Conservation (phyloP, 2,113 vertebrate genomes). For the Gobiocypris rarus region DNA sequence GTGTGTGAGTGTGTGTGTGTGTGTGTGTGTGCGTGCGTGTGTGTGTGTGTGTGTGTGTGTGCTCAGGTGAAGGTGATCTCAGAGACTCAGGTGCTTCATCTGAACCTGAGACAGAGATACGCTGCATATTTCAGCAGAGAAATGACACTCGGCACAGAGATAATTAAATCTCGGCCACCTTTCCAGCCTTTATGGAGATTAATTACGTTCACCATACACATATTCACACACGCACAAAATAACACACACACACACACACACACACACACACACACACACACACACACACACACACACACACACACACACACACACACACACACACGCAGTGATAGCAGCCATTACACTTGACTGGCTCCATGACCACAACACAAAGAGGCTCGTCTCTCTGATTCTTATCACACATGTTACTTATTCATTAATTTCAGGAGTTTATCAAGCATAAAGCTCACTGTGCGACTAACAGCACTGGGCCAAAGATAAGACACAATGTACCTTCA, state of each 20-base stretch:
- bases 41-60: no score
- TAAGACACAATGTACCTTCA: conserved; percentile 73
- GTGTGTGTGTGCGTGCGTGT: no score
- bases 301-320: conserved; percentile 23
- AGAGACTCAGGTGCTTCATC: no score
- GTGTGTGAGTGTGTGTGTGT: no score
- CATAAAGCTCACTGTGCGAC: conserved; percentile 46
- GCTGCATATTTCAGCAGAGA: conserved; percentile 78
- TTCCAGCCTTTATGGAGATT: conserved; percentile 96
- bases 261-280: conserved; percentile 25
- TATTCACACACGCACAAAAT: conserved; percentile 40
- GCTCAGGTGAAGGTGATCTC: no score
- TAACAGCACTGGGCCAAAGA: conserved; percentile 58
- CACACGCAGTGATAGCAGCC: conserved; percentile 10
- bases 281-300: conserved; percentile 31
- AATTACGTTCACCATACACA: conserved; percentile 84
- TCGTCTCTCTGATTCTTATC: conserved; percentile 71
- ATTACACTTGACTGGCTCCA: conserved; percentile 46
- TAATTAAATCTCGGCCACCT: conserved; percentile 89
- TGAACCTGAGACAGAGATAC: conserved; percentile 67
- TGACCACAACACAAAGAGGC: conserved; percentile 58
- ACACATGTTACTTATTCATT: conserved; percentile 77
- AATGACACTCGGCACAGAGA: conserved; percentile 72
- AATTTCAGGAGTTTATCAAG: conserved; percentile 81
- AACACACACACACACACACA: conserved; percentile 10